Evolutionary conservation across 2,113 vertebrate species (phyloP).

Genomic region (Poicephalus meyeri): DNA sequence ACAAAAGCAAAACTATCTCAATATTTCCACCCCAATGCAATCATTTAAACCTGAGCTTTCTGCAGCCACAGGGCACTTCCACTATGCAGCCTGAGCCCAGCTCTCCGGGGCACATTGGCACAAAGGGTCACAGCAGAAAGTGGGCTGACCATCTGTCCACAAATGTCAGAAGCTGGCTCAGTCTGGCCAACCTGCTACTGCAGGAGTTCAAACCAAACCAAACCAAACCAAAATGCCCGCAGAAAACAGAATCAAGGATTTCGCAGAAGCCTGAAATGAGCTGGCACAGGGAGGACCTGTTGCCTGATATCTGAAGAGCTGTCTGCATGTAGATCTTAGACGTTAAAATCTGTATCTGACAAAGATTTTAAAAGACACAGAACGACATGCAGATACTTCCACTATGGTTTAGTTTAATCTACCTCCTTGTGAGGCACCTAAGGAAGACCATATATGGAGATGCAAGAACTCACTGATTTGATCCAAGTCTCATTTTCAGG

Average conservation of each 20-base stretch:
- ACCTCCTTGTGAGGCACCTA: not conserved
- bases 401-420: not conserved
- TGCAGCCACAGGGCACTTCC: not conserved
- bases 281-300: not conserved
- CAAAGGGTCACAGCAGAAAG: not conserved
- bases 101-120: not conserved
- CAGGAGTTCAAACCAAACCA: not conserved
- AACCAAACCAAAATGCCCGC: not conserved
- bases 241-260: not conserved
- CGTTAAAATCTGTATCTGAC: not conserved
- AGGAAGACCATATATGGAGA: not conserved
- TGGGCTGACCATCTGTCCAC: not conserved
- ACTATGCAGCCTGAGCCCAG: not conserved
- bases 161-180: not conserved
- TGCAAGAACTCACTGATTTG: not conserved
- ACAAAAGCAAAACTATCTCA: not conserved
- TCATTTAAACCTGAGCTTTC: not conserved
- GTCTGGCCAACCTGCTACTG: not conserved
- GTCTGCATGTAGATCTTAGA: fast-evolving
- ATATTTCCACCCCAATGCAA: not conserved
- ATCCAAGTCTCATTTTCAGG: not conserved
- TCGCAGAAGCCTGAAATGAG: not conserved
- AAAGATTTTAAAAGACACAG: not conserved
- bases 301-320: not conserved
- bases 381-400: not conserved